These are phyloP conservation scores for Conchocele bisecta DNA, from an alignment of 2,888 invertebrate genomes.

Conservation along the genomic window DNA sequence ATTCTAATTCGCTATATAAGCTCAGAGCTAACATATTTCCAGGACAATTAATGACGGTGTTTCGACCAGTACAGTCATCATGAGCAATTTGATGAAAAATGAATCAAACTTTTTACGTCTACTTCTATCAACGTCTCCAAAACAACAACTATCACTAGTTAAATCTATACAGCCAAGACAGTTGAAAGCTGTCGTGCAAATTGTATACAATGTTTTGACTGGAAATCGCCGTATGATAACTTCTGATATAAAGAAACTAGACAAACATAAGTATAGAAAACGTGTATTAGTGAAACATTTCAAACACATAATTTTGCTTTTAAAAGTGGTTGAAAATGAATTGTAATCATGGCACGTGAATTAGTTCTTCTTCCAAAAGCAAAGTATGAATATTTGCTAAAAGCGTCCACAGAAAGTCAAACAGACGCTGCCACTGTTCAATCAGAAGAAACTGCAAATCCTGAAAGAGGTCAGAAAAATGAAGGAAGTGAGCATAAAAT, in stretches of 20 bases:
- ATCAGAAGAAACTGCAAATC: not conserved
- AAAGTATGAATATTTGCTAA: slow-evolving; percentile 18
- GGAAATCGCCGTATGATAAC: not conserved
- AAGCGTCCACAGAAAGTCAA: not conserved
- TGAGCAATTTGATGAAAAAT: not conserved
- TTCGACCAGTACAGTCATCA: slow-evolving; percentile 19
- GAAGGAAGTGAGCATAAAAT: not conserved
- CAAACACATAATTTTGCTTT: not conserved
- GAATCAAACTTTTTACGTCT: slow-evolving; percentile 6
- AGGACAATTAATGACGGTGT: slow-evolving; percentile 35
- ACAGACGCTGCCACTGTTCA: not conserved
- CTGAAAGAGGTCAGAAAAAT: not conserved
- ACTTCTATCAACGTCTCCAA: not conserved
- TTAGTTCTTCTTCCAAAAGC: slow-evolving; percentile 18
- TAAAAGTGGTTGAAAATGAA: slow-evolving; percentile 9
- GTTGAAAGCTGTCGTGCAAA: slow-evolving; percentile 21
- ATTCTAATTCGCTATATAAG: slow-evolving; percentile 26
- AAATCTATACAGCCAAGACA: slow-evolving; percentile 26
- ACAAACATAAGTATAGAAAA: slow-evolving; percentile 21
- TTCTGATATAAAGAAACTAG: not conserved
- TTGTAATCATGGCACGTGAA: slow-evolving; percentile 18
- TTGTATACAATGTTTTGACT: slow-evolving; percentile 24
- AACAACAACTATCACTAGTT: not conserved
- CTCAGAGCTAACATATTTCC: slow-evolving; percentile 37
- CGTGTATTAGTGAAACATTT: slow-evolving; percentile 6